Evolutionary conservation across 2,797 vertebrate species (phyloP).

Genomic region (Syncerus caffer): DNA sequence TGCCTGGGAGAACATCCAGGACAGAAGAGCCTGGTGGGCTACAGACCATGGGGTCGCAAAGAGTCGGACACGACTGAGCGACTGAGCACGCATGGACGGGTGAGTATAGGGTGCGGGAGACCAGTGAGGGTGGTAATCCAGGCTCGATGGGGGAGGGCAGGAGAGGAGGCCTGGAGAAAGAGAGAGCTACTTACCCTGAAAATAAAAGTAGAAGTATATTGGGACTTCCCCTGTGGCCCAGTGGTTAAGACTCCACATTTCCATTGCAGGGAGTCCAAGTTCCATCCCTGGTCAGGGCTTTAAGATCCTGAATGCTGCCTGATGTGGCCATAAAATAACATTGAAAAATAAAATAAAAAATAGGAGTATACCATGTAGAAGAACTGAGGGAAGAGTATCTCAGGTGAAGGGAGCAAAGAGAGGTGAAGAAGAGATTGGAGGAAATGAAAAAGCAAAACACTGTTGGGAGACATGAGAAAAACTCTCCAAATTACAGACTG

Average conservation of each 20-base stretch:
- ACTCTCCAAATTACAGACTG: not conserved
- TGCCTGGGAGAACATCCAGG: not conserved
- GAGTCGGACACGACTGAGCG: not conserved
- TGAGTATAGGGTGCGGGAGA: not conserved
- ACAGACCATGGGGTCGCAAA: not conserved
- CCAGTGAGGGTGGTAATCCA: rapidly evolving
- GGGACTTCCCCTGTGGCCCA: not conserved
- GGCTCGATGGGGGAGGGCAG: not conserved
- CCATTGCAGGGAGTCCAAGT: not conserved
- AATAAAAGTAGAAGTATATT: not conserved
- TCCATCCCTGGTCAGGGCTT: not conserved
- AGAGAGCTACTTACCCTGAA: not conserved
- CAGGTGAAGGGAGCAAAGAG: not conserved
- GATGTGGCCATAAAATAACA: not conserved
- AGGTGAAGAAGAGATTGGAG: not conserved
- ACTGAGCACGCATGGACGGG: not conserved
- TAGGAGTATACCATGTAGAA: not conserved
- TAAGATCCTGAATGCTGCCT: not conserved
- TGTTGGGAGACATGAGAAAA: not conserved
- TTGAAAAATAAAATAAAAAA: not conserved
- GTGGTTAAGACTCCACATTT: not conserved
- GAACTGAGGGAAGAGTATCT: not conserved
- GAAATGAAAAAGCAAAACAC: too few relatives aligned
- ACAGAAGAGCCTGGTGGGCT: not conserved
- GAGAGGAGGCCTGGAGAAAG: not conserved